These are phyloP conservation scores for Aphaenogaster ashmeadi DNA, from an alignment of 1,140 invertebrate species.

Conservation along the genomic window DNA sequence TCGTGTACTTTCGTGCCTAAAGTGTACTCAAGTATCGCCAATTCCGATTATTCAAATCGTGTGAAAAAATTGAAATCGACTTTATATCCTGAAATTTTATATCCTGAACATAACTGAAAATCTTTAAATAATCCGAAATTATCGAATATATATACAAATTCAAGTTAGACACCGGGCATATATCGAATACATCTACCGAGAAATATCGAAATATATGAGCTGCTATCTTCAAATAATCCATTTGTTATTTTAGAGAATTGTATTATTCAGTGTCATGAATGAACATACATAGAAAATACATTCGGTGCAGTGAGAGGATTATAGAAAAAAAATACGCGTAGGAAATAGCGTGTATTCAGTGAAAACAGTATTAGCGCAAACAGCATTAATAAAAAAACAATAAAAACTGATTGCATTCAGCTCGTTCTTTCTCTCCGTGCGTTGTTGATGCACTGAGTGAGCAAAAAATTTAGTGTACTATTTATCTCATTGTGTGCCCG, in stretches of 20 bases:
- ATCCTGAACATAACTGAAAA: background rate
- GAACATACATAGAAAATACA: slow-evolving; percentile 11
- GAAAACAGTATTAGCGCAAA: slow-evolving; percentile 34
- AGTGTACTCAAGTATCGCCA: slow-evolving; percentile 14
- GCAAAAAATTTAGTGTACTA: slow-evolving; percentile 23
- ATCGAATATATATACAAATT: slow-evolving; percentile 9
- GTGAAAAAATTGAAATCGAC: background rate
- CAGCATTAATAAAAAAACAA: slow-evolving; percentile 36
- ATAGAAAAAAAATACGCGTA: background rate
- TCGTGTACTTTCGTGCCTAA: background rate
- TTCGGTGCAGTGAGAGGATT: background rate
- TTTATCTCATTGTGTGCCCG: slow-evolving; percentile 8
- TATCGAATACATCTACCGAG: background rate
- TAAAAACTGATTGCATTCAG: slow-evolving; percentile 43
- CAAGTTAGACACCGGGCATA: background rate
- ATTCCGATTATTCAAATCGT: background rate
- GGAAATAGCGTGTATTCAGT: slow-evolving; percentile 4
- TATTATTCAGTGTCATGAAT: slow-evolving; percentile 19
- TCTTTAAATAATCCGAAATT: background rate
- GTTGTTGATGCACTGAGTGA: background rate
- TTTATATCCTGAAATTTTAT: slow-evolving; percentile 16
- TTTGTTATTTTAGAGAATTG: slow-evolving; percentile 24
- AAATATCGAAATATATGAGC: background rate
- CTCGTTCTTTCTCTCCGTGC: background rate
- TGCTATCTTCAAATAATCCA: slow-evolving; percentile 25